Conservation (phyloP, 1,140 invertebrate genomes). For the Acromyrmex echinatior region DNA sequence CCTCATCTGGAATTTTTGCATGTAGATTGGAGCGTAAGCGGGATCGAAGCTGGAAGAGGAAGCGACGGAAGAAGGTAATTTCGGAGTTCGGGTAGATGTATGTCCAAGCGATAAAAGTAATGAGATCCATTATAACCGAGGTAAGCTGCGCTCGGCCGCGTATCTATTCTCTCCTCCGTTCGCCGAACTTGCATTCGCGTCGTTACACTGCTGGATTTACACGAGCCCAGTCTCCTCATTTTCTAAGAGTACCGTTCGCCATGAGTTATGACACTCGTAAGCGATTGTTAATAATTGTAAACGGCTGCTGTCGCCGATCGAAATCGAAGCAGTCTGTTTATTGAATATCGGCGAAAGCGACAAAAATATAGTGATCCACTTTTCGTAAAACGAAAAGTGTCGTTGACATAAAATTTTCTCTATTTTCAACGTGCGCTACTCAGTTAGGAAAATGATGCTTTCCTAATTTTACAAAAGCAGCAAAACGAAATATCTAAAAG, state of each 20-base stretch:
- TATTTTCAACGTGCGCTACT: not conserved
- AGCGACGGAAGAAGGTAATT: conserved; percentile 78
- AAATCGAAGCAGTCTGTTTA: not conserved
- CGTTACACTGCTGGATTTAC: conserved; percentile 31
- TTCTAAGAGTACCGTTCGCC: not conserved
- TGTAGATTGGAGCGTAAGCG: conserved; percentile 79
- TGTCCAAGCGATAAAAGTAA: conserved; percentile 86
- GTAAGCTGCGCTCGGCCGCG: conserved; percentile 77
- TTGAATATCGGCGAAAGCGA: conserved; percentile 18
- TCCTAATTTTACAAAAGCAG: not conserved
- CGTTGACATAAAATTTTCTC: not conserved
- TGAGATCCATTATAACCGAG: conserved; percentile 85
- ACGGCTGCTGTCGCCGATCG: not conserved
- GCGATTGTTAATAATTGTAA: conserved; percentile 48
- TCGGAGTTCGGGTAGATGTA: conserved; percentile 82
- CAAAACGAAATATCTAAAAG: no score
- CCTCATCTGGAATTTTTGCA: conserved; percentile 80
- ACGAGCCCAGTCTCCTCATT: conserved; percentile 28
- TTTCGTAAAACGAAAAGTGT: conserved; percentile 12
- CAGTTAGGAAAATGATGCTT: no score
- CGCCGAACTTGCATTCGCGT: conserved; percentile 43
- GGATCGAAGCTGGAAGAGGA: conserved; percentile 67
- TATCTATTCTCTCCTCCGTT: conserved; percentile 64
- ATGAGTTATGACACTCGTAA: conserved; percentile 4
- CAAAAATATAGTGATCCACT: not conserved